These are phyloP conservation scores for Yasuhikotakia modesta DNA, from an alignment of 2,797 vertebrate genomes.

Conservation along the genomic window DNA sequence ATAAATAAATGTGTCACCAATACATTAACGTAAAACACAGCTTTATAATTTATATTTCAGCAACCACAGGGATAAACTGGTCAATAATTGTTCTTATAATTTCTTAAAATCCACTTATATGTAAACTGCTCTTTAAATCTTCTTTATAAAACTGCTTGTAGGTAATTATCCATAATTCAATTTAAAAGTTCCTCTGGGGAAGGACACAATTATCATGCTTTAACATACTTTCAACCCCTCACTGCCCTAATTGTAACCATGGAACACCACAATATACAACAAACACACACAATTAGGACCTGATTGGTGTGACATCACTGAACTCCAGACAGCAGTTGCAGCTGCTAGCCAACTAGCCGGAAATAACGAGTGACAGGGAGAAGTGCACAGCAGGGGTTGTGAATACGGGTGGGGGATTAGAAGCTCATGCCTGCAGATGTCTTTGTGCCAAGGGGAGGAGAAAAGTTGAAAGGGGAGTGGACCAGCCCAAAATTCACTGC, in stretches of 20 bases:
- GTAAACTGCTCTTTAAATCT: no score
- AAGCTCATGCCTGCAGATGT: conserved; percentile 70
- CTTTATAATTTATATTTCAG: conserved; percentile 1
- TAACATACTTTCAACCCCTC: background rate
- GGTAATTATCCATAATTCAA: background rate
- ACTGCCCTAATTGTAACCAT: conserved; percentile 2
- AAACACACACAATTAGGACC: conserved; percentile 58
- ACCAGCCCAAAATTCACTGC: conserved; percentile 65
- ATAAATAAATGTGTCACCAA: background rate
- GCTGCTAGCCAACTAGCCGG: conserved; percentile 62
- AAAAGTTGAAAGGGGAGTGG: conserved; percentile 64
- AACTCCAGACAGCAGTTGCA: conserved; percentile 61
- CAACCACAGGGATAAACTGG: background rate
- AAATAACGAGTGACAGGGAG: conserved; percentile 70
- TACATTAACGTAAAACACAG: background rate
- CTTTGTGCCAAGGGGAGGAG: conserved; percentile 75
- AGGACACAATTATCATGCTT: background rate
- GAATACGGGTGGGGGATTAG: conserved; percentile 53
- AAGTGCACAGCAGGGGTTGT: conserved; percentile 35
- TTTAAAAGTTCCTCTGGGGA: background rate
- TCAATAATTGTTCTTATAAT: conserved; percentile 2
- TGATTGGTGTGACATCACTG: conserved; percentile 62
- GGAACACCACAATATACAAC: background rate
- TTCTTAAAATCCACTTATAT: background rate
- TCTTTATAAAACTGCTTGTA: background rate